Base-by-base conservation (phyloP, 1,140 invertebrate species). In the Cyclargus thomasi region DNA sequence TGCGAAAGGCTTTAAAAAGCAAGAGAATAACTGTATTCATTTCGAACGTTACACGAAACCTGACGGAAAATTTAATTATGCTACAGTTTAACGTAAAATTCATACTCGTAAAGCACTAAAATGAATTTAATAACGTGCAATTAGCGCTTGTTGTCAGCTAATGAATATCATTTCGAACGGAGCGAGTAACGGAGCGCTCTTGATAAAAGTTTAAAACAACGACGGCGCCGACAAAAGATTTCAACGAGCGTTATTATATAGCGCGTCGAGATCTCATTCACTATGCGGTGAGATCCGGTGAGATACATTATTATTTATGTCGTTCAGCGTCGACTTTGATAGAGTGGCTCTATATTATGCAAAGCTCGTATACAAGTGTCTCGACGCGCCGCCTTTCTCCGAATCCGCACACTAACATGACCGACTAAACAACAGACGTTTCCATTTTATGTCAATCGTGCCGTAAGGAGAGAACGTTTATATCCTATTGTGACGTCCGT, bases 401-500 rank as follows among this genome's bases (percentile, higher is more conserved):
- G 70, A 79, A 81, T 75, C 74, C 68, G 72, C 74, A 74, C 76
- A 72, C 73, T 78, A 77, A 77, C 77, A 76, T 83, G 78, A 81
- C 77, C 78, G 77, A 81, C 73, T 78, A 72, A 75, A 69, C 72
- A 68, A 74, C 62, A 70, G 68, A 59, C 70, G 69, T 78, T 78
- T 75, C 77, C 75, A 76, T 75, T 79, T 77, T 71, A 75, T 74
- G 72, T 75, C 76, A 75, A 80, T 78, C 72, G 70, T 63, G 72
- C 74, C 70, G 74, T 73, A 77, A 75, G 75, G 66, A 68, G 72
- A 64, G 55, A 71, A 68, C 70, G 63, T 75, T 73, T 69, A 74
- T 72, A 68, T 64, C 53, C 72, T 69, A 78, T 78, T 78, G 74
- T 75, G 66, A 64, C 70, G n/a, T 29, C 20, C 18, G 17, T 39